A percentile compares a stretch with the other conserved stretches of the same genome.
phyloP scores from a whole-genome alignment of 2,888 invertebrate species.

The Drosophila rubida region DNA sequence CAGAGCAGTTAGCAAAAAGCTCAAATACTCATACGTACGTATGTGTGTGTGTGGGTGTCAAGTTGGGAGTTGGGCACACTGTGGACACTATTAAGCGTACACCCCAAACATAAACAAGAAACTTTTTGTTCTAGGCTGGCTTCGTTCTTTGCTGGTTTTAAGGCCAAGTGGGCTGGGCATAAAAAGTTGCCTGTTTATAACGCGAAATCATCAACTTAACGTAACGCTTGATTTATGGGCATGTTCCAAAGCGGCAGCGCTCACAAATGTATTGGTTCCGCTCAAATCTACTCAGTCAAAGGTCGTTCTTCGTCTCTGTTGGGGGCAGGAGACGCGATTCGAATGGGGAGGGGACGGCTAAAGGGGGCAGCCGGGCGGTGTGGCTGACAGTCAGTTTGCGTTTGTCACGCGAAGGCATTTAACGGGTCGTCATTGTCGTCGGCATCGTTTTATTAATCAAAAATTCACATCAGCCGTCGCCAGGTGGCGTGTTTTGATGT shows the following conservation, averaged over 20 bases:
- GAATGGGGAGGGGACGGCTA: neutral
- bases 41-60: conserved; percentile 6
- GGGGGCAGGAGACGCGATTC: neutral
- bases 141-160: conserved; percentile 31
- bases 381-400: conserved; percentile 75
- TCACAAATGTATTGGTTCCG: conserved; percentile 78
- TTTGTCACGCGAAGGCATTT: conserved; percentile 77
- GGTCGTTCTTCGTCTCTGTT: neutral
- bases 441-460: conserved; percentile 71
- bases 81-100: conserved; percentile 72
- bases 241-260: conserved; percentile 40
- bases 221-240: conserved; percentile 76
- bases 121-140: conserved; percentile 26
- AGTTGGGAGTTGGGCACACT: conserved; percentile 16
- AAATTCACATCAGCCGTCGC: conserved; percentile 49
- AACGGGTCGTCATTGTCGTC: conserved; percentile 51
- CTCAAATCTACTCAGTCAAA: conserved; percentile 52
- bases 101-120: conserved; percentile 64
- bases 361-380: conserved; percentile 4
- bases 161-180: conserved; percentile 39
- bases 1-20: conserved; percentile 55
- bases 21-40: conserved; percentile 57
- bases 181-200: conserved; percentile 75
- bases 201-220: conserved; percentile 79
- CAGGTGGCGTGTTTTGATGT: conserved; percentile 58